These are phyloP conservation scores for Drosophila tropicalis DNA, from an alignment of 1,140 invertebrate genomes.

Conservation along the genomic window DNA sequence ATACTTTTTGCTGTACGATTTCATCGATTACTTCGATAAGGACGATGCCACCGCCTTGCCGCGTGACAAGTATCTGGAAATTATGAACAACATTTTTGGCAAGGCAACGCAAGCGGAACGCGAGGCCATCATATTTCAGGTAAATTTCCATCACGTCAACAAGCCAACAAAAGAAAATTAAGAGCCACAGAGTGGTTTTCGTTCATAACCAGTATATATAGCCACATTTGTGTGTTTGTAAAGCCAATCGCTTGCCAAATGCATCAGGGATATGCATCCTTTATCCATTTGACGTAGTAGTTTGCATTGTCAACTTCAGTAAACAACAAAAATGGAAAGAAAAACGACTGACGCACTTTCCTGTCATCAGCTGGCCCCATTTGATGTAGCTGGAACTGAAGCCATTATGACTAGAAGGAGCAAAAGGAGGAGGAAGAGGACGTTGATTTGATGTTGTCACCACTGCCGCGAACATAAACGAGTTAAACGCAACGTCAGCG, in stretches of 20 bases:
- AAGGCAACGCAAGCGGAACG: conserved; percentile 91
- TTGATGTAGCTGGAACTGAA: not conserved
- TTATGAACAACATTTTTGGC: conserved; percentile 94
- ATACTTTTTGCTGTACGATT: conserved; percentile 95
- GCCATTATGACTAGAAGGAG: not conserved
- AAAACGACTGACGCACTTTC: not conserved
- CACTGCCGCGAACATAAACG: conserved; percentile 35
- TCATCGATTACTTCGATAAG: conserved; percentile 94
- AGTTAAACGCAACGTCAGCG: conserved; percentile 44
- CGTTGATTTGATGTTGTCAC: conserved; percentile 18
- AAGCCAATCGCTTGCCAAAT: conserved; percentile 16
- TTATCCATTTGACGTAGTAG: not conserved
- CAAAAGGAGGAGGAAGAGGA: not conserved
- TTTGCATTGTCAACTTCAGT: not conserved
- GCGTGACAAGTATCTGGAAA: conserved; percentile 92
- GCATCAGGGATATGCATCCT: conserved; percentile 18
- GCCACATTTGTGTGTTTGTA: not conserved
- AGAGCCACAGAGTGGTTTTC: too few relatives aligned
- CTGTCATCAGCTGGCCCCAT: not conserved
- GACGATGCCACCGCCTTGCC: conserved; percentile 91
- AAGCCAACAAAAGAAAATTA: not conserved
- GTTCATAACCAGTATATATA: too few relatives aligned
- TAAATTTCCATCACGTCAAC: conserved; percentile 82
- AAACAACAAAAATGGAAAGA: not conserved
- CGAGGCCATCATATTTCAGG: conserved; percentile 96